phyloP scores from a whole-genome alignment of 2,888 invertebrate species.

The Limnephilus lunatus region DNA sequence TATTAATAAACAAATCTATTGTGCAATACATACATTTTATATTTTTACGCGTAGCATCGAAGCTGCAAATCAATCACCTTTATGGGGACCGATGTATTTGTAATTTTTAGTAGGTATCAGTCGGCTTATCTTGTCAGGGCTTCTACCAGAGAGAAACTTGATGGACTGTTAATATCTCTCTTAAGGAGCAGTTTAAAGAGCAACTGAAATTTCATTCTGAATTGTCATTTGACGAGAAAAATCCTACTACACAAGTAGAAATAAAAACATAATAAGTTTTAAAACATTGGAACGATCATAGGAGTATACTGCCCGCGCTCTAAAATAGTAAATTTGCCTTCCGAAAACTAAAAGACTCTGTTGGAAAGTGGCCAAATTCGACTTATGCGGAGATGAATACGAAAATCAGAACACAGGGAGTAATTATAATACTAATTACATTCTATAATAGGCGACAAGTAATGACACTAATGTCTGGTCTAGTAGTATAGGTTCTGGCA shows the following conservation, averaged over 20 bases:
- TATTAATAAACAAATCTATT: too few relatives aligned
- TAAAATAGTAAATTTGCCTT: not conserved
- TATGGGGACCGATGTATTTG: too few relatives aligned
- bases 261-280: too few relatives aligned
- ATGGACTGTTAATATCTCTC: too few relatives aligned
- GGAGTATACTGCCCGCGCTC: not conserved
- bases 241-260: not conserved
- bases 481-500: not conserved
- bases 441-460: conserved; percentile 2
- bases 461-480: not conserved
- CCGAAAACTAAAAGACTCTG: not conserved
- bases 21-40: too few relatives aligned
- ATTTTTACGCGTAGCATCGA: too few relatives aligned
- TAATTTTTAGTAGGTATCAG: too few relatives aligned
- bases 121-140: too few relatives aligned
- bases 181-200: too few relatives aligned
- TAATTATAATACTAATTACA: not conserved
- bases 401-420: not conserved
- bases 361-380: not conserved
- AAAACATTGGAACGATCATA: not conserved
- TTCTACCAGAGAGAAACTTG: too few relatives aligned
- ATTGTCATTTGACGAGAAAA: not conserved
- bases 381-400: not conserved
- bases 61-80: too few relatives aligned
- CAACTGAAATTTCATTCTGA: too few relatives aligned